Percentiles rank a stretch among this genome's conserved stretches.
These are phyloP conservation scores for Lochmaea crataegi DNA, from an alignment of 2,888 invertebrate species.

Conservation along the genomic window DNA sequence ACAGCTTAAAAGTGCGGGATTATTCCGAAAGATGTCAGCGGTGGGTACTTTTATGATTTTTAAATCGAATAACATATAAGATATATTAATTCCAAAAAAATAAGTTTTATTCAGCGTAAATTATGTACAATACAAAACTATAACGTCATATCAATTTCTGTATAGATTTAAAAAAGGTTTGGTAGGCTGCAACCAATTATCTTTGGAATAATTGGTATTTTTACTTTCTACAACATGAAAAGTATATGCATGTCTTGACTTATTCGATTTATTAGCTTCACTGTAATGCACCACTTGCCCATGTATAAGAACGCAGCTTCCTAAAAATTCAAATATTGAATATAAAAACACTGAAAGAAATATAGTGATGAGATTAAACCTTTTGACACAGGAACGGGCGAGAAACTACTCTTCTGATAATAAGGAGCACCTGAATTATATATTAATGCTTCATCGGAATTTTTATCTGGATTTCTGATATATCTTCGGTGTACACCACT, in stretches of 20 bases:
- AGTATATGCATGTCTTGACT: constrained; percentile 93
- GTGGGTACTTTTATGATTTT: neutral
- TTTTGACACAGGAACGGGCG: constrained; percentile 84
- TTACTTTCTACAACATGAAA: constrained; percentile 91
- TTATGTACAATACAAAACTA: constrained; percentile 13
- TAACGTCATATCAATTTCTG: constrained; percentile 62
- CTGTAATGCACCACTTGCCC: constrained; percentile 95
- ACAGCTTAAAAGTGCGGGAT: too few species aligned
- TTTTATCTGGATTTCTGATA: constrained; percentile 76
- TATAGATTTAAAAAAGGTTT: constrained; percentile 80
- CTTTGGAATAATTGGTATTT: constrained; percentile 77
- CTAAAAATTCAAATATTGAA: constrained; percentile 64
- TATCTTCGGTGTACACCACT: constrained; percentile 81
- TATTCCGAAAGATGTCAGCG: too few species aligned
- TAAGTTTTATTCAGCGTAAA: constrained; percentile 15
- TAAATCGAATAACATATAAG: too few species aligned
- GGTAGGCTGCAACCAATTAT: constrained; percentile 88
- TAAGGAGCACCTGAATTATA: constrained; percentile 77
- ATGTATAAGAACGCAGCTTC: constrained; percentile 89
- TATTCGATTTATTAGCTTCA: constrained; percentile 82
- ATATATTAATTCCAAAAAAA: constrained; percentile 5
- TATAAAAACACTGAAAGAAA: neutral
- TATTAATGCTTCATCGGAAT: constrained; percentile 71
- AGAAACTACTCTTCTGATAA: constrained; percentile 80
- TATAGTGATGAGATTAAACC: constrained; percentile 69